These are phyloP conservation scores for Tenodera sinensis DNA, from an alignment of 2,888 invertebrate species.

Conservation along the genomic window DNA sequence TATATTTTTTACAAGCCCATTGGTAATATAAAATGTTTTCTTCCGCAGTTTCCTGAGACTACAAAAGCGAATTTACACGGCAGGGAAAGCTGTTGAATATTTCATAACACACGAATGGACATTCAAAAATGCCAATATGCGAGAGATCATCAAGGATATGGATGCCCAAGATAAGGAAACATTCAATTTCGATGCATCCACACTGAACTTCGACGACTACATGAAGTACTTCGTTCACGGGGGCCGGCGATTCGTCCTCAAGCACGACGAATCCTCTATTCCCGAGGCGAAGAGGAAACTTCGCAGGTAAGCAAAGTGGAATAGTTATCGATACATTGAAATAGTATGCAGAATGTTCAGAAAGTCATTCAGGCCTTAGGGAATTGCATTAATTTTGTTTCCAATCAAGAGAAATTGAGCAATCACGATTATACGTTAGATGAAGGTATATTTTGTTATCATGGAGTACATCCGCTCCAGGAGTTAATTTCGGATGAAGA, in stretches of 20 bases:
- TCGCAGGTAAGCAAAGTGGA: neutral
- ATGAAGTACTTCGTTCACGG: slow-evolving; percentile 50
- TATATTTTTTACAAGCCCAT: too few species aligned
- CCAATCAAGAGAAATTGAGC: too few species aligned
- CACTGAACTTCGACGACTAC: slow-evolving; percentile 40
- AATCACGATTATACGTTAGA: too few species aligned
- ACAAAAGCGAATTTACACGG: slow-evolving; percentile 47
- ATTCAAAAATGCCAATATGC: slow-evolving; percentile 41
- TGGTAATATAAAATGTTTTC: too few species aligned
- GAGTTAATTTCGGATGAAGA: too few species aligned
- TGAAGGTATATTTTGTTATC: too few species aligned
- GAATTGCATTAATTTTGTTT: too few species aligned
- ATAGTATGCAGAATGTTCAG: too few species aligned
- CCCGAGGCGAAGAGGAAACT: slow-evolving; percentile 38
- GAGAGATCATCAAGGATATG: slow-evolving; percentile 38
- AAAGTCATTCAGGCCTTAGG: too few species aligned
- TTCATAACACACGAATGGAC: slow-evolving; percentile 51
- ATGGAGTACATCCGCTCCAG: too few species aligned
- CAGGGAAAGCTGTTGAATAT: slow-evolving; percentile 47
- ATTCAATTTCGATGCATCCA: slow-evolving; percentile 47
- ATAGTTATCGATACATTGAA: too few species aligned
- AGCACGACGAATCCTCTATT: slow-evolving; percentile 44
- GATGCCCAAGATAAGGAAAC: slow-evolving; percentile 38
- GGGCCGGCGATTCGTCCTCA: slow-evolving; percentile 46
- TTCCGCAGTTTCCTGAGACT: slow-evolving; percentile 46